Conservation (phyloP, 2,888 invertebrate species). For the Xanthorhoe spadicearia region DNA sequence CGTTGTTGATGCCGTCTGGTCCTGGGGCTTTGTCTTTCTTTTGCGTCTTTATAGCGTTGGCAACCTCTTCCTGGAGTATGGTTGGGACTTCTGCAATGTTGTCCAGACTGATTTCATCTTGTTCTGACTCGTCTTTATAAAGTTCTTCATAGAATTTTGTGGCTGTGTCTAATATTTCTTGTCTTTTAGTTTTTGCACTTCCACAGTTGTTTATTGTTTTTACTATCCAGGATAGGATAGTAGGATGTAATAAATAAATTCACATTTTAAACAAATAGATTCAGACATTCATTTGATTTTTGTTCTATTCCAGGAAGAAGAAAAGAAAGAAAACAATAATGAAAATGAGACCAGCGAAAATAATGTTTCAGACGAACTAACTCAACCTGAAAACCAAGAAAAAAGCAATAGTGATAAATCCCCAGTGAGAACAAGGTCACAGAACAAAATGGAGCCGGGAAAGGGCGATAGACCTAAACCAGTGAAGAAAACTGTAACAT, state of each 20-base stretch:
- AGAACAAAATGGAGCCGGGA: slow-evolving; percentile 80
- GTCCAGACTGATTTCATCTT: too few relatives aligned
- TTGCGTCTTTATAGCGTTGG: too few relatives aligned
- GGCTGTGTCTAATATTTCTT: too few relatives aligned
- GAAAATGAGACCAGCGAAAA: slow-evolving; percentile 68
- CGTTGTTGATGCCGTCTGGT: too few relatives aligned
- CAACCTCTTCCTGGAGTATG: too few relatives aligned
- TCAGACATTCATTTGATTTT: slow-evolving; percentile 1
- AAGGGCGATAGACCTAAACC: slow-evolving; percentile 78
- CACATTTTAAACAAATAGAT: background rate
- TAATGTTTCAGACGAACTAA: slow-evolving; percentile 58
- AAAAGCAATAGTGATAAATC: slow-evolving; percentile 67
- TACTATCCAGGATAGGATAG: too few relatives aligned
- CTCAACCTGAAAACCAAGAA: slow-evolving; percentile 57
- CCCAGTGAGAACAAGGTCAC: slow-evolving; percentile 78
- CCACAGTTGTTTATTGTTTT: too few relatives aligned
- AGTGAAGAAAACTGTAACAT: slow-evolving; percentile 87
- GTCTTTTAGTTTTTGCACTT: too few relatives aligned
- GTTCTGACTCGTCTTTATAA: too few relatives aligned
- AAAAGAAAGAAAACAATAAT: slow-evolving; percentile 81
- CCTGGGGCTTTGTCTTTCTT: too few relatives aligned
- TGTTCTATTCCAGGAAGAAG: slow-evolving; percentile 74
- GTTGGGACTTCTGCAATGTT: too few relatives aligned
- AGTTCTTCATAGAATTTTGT: too few relatives aligned
- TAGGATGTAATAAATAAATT: background rate